Evolutionary conservation across 2,888 invertebrate genomes (phyloP).

Genomic region (Amphipoea lucens): DNA sequence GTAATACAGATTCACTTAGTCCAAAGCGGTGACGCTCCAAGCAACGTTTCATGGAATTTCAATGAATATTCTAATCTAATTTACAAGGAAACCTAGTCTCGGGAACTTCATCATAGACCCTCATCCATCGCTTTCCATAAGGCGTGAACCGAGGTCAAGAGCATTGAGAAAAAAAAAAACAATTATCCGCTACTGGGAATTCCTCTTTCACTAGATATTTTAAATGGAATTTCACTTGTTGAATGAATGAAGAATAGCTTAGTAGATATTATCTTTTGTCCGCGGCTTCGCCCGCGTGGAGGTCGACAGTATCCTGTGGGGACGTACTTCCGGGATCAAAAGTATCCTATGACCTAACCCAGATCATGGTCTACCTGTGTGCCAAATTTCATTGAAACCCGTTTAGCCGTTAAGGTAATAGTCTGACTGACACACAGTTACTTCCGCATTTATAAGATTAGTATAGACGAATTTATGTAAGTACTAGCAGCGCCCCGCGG

Average conservation of each 20-base stretch:
- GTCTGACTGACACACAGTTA: background rate
- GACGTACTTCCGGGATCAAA: background rate
- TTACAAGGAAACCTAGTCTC: background rate
- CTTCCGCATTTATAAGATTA: background rate
- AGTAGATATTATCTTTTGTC: background rate
- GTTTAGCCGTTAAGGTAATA: background rate
- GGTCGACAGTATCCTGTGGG: background rate
- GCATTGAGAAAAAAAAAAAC: too few relatives aligned
- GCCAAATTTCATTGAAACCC: background rate
- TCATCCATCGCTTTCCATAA: too few relatives aligned
- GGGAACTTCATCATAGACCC: background rate
- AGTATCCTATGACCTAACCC: background rate
- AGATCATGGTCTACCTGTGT: background rate
- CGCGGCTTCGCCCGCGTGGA: background rate
- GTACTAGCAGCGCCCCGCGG: too few relatives aligned
- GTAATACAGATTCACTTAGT: constrained; percentile 35
- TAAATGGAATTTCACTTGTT: constrained; percentile 12
- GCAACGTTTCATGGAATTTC: constrained; percentile 29
- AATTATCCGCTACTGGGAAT: background rate
- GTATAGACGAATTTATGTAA: too few relatives aligned
- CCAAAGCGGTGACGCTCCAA: constrained; percentile 19
- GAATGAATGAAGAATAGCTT: background rate
- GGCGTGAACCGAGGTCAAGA: too few relatives aligned
- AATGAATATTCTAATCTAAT: constrained; percentile 22
- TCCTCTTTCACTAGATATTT: background rate